These are phyloP conservation scores for Xiphophorus maculatus DNA, from an alignment of 2,113 vertebrate genomes.

Conservation along the genomic window DNA sequence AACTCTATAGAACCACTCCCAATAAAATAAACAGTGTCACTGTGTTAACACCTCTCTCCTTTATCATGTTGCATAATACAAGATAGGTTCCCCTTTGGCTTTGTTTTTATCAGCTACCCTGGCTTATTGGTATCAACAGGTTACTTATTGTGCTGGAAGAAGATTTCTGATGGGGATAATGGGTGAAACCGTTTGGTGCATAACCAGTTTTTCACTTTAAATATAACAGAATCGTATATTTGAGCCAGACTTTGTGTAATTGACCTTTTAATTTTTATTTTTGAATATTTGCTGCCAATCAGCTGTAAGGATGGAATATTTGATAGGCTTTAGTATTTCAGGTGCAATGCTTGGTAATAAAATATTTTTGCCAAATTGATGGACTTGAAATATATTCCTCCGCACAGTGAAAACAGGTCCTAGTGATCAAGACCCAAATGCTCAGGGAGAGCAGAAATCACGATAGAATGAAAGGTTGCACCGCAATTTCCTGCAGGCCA, in stretches of 20 bases:
- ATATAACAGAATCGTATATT: too few species aligned
- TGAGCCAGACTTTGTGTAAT: neutral
- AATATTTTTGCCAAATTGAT: too few species aligned
- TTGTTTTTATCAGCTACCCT: neutral
- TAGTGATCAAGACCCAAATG: too few species aligned
- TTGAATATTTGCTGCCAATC: neutral
- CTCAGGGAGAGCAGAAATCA: too few species aligned
- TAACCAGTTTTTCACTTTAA: slow-evolving; percentile 7
- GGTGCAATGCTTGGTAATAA: too few species aligned
- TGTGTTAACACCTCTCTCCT: neutral
- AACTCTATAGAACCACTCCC: neutral
- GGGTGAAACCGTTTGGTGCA: neutral
- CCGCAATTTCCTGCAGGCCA: too few species aligned
- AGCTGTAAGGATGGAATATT: too few species aligned
- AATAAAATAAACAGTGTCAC: neutral
- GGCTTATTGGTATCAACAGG: neutral
- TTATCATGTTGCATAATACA: neutral
- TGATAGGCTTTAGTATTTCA: too few species aligned
- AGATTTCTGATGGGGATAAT: neutral
- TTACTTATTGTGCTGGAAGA: neutral
- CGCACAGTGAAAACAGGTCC: too few species aligned
- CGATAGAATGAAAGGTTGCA: too few species aligned
- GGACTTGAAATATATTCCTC: too few species aligned
- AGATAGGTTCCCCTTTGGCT: neutral
- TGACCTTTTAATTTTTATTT: neutral